Base-by-base conservation (phyloP, 2,113 vertebrate genomes). In the Leucosticte australis region DNA sequence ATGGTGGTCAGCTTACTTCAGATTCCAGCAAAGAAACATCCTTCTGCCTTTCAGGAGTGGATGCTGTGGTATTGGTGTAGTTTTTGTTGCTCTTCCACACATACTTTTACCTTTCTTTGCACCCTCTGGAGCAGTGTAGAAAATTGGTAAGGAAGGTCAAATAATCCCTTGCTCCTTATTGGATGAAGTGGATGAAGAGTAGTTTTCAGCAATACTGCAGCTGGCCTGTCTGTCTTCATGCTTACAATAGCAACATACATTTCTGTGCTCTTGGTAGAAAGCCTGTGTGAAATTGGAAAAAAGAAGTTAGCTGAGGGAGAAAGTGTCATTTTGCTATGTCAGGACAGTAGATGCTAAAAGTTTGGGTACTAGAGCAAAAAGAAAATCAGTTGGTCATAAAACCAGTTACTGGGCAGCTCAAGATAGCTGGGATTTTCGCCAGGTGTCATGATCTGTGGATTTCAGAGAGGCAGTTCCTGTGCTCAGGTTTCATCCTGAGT, bases 211-310 rank as follows among this genome's bases (percentile, higher is more conserved):
- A 89, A 7, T 71, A 57, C 42, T 73, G 69, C 89, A 96, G 73
- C 92, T 97, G 91, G 52, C 52, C 76, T 94, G 52, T 94, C 83
- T 11, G 3, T 94, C 83, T 94, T 91, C 26, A 35, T 52, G 21
- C 44, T 95, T 39, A 89, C 88, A 90, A 83, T 62, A 92, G 63
- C 46, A 74, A 59, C 59, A 81, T 63, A 81, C n/a, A 76, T 91
- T 87, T 78, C 57, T 78, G 44, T 53, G 16, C 31, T 57, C 52
- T 37, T 69, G 57, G 44, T 64, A 53, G 49, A 81, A 93, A 80
- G 59, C 62, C 27, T 85, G 35, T 87, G 82, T 94, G 86, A 85
- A 93, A 82, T 73, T 62, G 31, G 17, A 79, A 64, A 82, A 26
- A 57, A 63, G 1, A 30, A 70, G 31, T 67, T 83, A 46, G 21